Base-by-base conservation (phyloP, 92 coral and sea anemone genomes). In the Meandrina meandrites region DNA sequence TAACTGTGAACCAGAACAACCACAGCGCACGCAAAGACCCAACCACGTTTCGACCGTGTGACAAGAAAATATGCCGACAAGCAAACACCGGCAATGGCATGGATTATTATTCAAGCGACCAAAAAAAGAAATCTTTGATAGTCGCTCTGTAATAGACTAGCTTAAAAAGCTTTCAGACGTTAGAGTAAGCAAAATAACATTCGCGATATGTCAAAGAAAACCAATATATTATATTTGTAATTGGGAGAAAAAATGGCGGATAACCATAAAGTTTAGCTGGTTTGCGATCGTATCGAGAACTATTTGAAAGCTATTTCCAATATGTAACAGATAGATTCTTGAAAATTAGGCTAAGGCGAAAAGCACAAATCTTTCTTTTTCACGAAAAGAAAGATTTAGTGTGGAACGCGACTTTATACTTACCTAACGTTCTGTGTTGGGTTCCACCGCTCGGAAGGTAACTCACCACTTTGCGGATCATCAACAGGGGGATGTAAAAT, bases 351-450 rank as follows among this genome's bases (percentile, higher is more conserved):
- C 27, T 48, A 4, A 32, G 37, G 31, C 53, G 36, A 7, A 68
- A 47, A 54, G 7, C n/a, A 10, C 19, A 21, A 22, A 17, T 76
- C 57, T 60, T 30, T n/a, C n/a, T n/a, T 17, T 48, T n/a, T 30
- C 64, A 32, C 15, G 22, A 27, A 60, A 34, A 50, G 53, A 62
- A 50, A 18, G n/a, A 58, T n/a, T 4, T n/a, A 66, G n/a, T 12
- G 13, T 36, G 28, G 15, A 37, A 73, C 50, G 78, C 45, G 18
- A 14, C 35, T 30, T 27, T 5, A 48, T 56, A 91, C 91, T 86
- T 86, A 97, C 99, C 99, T 92, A 83, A 97, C 99, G 75, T 92
- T 97, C 50, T 97, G 99, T n/a, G 99, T 97, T 0, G 99, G 99
- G 85, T 97, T 97, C 99, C 99, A 97, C 74, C 99, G 92, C 89